Evolutionary conservation across 2,888 invertebrate species (phyloP), one percentile per base, ranked within the genome.

Genomic region (Synanthedon formicaeformis): DNA sequence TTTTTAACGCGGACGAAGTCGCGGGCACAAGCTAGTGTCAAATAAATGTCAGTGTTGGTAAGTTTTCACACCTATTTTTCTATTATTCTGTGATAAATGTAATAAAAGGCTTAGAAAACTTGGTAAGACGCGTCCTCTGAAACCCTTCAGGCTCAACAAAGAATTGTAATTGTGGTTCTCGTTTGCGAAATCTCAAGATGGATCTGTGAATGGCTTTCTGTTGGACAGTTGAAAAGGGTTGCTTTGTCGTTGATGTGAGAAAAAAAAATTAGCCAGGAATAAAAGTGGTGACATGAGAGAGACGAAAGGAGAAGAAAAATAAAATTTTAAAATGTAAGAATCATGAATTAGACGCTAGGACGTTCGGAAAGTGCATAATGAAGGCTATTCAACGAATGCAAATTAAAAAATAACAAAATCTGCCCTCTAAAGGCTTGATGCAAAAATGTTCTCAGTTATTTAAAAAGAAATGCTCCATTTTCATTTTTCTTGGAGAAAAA

Each of bases 151-250:
- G 45, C 18, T 12, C 16, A 49, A 16, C 49, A 16, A 49, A 49
- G 49, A 49, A 10, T 49, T 12, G 49, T 49, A 49, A 49, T 49
- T 49, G 49, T 49, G 49, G 23, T 16, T 49, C 16, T 49, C 49
- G 49, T 49, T 16, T 49, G 49, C n/a, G 45, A 45, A 45, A 45
- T 45, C 45, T 49, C 45, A 45, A 45, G 45, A 45, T 45, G 45
- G 14, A 45, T 45, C 45, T 45, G 45, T 13, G 49, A 49, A 16
- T 23, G 49, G 49, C 49, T 23, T 49, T 49, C 49, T 16, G 10
- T 18, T 16, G 11, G 52, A 52, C 52, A 52, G 48, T 50, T 52
- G 49, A 52, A 52, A 52, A 48, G 52, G 48, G 52, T 52, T 48
- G 52, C 48, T 18, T 52, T 52, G 52, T 52, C 52, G 50, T 49